Conservation (phyloP, 1,140 invertebrate species). For the Pissodes strobi region DNA sequence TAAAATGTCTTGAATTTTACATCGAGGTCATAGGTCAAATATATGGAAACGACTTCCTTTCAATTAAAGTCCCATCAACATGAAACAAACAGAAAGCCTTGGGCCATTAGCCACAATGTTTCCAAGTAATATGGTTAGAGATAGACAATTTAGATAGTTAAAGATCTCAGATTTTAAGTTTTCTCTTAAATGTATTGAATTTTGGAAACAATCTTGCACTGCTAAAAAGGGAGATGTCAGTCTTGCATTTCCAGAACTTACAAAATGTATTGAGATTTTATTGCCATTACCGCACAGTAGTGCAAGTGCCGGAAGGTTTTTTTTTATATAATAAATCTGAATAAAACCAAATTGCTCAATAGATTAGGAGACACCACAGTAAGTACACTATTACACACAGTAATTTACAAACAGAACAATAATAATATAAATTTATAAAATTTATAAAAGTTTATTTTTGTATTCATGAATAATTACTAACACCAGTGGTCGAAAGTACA, state of each 20-base stretch:
- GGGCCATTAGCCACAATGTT: background rate
- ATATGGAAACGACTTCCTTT: conserved; percentile 6
- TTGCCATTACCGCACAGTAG: conserved; percentile 8
- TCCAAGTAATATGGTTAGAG: too few species aligned
- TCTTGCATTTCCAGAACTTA: background rate
- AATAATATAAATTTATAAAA: too few species aligned
- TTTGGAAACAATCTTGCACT: too few species aligned
- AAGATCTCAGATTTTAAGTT: too few species aligned
- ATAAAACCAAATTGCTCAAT: conserved; percentile 1
- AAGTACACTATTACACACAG: too few species aligned
- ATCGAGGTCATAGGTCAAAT: background rate
- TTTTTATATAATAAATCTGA: conserved; percentile 1
- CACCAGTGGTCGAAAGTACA: too few species aligned
- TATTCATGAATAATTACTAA: too few species aligned
- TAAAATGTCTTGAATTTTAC: conserved; percentile 9
- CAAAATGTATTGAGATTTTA: background rate
- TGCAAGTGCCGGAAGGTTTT: background rate
- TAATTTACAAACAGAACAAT: too few species aligned
- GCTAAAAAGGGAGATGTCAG: too few species aligned
- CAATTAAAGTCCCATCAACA: background rate
- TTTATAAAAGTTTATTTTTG: too few species aligned
- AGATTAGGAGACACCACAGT: too few species aligned
- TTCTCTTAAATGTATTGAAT: too few species aligned
- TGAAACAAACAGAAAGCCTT: background rate
- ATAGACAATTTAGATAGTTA: background rate